Evolutionary conservation across 2,888 invertebrate species (phyloP), one percentile per base, ranked within the genome.

Genomic region (Spodoptera picta): DNA sequence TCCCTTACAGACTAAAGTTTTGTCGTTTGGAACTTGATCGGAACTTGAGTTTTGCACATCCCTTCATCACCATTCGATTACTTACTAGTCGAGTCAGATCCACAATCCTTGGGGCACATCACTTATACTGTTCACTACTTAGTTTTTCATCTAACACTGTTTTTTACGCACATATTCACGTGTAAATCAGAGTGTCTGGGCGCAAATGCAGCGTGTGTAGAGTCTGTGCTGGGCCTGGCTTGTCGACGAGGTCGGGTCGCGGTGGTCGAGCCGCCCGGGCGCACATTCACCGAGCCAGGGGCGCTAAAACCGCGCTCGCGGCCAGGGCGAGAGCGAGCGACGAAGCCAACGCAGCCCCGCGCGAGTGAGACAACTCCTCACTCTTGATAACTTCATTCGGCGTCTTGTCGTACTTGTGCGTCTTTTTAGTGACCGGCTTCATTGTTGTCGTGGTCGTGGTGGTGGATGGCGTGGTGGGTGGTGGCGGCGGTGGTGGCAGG

Each of bases 351-450:
- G 94, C 93, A 1, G 95, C 92, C 3, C 94, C 94, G 46, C 95
- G 88, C 1, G 94, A 94, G 88, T 97, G 97, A 63, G 98, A 98
- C 86, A 98, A 94, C 95, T 98, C 98, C 93, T 98, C 98, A 89
- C 98, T 98, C 95, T 98, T 98, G 83, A 98, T 97, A 81, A 98
- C 98, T 92, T 98, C 98, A 92, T 98, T 98, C 67, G 97, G 98
- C 91, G 97, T 96, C 90, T 98, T 98, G 86, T 97, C 98, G 87
- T 97, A 97, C 90, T 97, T 97, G 95, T 97, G 97, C 97, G 96
- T 95, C 93, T 96, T 96, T 94, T 97, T 97, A 81, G 97, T 96
- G 81, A 96, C 95, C 55, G 96, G 95, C 83, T 96, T 96, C 82
- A 94, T 60, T 5, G 94, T 93, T 1, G 94, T 92, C 1, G 93